Evolutionary conservation across 2,113 vertebrate species (phyloP).

Genomic region (Zootoca vivipara): DNA sequence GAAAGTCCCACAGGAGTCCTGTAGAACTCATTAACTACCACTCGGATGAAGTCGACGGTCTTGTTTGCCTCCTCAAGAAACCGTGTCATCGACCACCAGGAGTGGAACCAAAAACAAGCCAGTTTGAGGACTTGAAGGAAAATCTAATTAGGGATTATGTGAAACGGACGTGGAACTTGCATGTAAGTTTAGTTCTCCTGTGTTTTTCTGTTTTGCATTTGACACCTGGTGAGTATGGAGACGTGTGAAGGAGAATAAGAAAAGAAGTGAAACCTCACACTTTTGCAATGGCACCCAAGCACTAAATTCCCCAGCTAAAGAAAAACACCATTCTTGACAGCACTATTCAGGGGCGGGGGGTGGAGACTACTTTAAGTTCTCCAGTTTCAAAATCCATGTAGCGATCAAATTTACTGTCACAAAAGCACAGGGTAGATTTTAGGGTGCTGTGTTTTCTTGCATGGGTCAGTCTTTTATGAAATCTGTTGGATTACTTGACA

Average conservation of each 20-base stretch:
- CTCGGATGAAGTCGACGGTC: constrained; percentile 87
- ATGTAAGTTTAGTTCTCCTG: constrained; percentile 74
- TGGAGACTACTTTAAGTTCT: background rate
- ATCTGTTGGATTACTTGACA: background rate
- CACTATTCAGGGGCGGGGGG: background rate
- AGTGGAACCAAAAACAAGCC: constrained; percentile 90
- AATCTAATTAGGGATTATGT: constrained; percentile 93
- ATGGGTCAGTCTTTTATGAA: background rate
- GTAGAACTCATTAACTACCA: constrained; percentile 90
- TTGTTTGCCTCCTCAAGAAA: constrained; percentile 88
- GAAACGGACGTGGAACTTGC: constrained; percentile 91
- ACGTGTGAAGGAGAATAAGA: background rate
- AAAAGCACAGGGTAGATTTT: background rate
- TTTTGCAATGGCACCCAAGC: background rate
- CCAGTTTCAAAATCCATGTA: background rate
- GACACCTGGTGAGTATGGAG: background rate
- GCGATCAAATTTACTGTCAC: background rate
- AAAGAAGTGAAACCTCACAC: background rate
- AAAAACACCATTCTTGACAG: background rate
- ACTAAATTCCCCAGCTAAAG: background rate
- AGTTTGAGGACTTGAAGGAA: constrained; percentile 95
- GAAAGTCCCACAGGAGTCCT: constrained; percentile 84
- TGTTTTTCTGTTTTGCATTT: background rate
- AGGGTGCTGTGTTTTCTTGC: background rate
- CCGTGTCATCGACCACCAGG: constrained; percentile 87